Percentiles rank a stretch among this genome's conserved stretches.
Evolutionary conservation across 2,797 vertebrate species (phyloP).

Genomic region (Melanotaenia pygmaea): DNA sequence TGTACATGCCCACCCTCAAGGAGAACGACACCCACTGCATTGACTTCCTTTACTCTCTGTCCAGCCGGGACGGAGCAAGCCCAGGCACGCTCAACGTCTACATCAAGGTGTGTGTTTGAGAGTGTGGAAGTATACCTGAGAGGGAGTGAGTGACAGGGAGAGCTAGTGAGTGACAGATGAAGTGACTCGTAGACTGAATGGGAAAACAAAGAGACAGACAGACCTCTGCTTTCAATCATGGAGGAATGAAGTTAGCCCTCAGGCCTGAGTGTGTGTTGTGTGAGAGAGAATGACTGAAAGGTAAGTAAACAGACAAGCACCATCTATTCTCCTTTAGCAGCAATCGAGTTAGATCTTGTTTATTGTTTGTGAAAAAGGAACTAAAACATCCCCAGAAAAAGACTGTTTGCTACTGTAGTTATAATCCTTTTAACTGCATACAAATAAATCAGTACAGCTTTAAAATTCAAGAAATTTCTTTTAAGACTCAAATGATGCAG

Average conservation of each 20-base stretch:
- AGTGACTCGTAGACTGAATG: conserved; percentile 20
- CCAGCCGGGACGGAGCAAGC: conserved; percentile 90
- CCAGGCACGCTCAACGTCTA: conserved; percentile 94
- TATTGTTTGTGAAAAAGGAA: too few species aligned
- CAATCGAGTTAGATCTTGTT: not conserved
- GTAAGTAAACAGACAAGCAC: conserved; percentile 1
- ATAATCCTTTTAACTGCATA: too few species aligned
- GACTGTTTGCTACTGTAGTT: too few species aligned
- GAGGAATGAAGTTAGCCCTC: conserved; percentile 16
- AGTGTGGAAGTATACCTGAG: not conserved
- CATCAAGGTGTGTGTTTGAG: conserved; percentile 81
- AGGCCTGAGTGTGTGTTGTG: not conserved
- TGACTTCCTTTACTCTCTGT: conserved; percentile 95
- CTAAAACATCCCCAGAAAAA: too few species aligned
- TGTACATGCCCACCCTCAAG: conserved; percentile 93
- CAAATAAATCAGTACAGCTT: not conserved
- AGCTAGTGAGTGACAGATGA: conserved; percentile 24
- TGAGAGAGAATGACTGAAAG: not conserved
- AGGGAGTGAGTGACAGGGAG: conserved; percentile 7
- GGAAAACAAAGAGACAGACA: conserved; percentile 42
- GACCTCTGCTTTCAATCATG: conserved; percentile 31
- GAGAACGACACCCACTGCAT: conserved; percentile 98
- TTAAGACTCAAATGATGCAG: not conserved
- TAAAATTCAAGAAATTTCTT: not conserved
- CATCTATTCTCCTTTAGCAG: not conserved